phyloP scores from a whole-genome alignment of 2,797 vertebrate genomes.

The Artibeus lituratus region DNA sequence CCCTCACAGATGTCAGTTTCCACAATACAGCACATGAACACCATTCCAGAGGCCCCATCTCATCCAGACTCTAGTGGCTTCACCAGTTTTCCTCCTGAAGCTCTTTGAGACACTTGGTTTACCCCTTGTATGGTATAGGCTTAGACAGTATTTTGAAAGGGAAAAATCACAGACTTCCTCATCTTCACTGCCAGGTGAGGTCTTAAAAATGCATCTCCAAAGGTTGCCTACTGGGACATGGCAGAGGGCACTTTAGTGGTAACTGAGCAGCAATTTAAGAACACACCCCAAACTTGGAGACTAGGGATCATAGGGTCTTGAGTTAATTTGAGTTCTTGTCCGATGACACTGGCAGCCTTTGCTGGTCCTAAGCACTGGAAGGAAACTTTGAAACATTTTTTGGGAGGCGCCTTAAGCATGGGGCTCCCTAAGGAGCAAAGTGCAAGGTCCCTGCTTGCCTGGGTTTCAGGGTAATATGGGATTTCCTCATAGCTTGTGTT shows the following conservation, averaged over 20 bases:
- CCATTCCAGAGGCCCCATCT: neutral
- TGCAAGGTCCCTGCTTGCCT: neutral
- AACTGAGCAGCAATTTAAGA: neutral
- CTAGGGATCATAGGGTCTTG: neutral
- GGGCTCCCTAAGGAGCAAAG: neutral
- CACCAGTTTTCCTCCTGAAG: neutral
- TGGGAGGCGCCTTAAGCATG: neutral
- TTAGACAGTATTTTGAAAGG: neutral
- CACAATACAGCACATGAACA: neutral
- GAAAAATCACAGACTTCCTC: neutral
- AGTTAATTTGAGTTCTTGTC: neutral
- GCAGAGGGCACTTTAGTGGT: neutral
- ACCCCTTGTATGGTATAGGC: neutral
- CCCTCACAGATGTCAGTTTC: neutral
- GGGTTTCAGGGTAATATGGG: neutral
- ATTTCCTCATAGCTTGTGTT: neutral
- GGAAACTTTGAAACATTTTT: neutral
- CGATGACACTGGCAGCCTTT: neutral
- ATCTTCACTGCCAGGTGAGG: neutral
- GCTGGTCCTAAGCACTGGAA: neutral
- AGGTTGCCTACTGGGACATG: neutral
- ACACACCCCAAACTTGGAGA: neutral
- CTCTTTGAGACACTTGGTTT: neutral
- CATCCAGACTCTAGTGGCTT: neutral
- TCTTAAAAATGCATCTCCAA: neutral